Evolutionary conservation across 2,888 invertebrate genomes (phyloP).

Genomic region (Dicyrtomina minuta): DNA sequence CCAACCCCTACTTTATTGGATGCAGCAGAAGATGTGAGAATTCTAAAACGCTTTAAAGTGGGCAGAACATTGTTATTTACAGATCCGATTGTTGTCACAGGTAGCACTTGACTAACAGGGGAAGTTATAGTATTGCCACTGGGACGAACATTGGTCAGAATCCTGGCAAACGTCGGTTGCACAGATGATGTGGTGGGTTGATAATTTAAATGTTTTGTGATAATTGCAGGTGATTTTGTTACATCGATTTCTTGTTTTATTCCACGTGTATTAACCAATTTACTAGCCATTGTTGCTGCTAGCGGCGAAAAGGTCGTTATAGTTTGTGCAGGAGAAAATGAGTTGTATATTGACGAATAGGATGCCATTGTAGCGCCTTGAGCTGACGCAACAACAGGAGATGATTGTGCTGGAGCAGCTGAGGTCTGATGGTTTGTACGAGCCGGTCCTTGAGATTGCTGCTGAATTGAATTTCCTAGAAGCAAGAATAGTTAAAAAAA

Average conservation of each 20-base stretch:
- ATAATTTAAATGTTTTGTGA: not conserved
- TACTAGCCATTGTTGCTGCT: conserved; percentile 23
- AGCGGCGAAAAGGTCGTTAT: conserved; percentile 1
- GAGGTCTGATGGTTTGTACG: no score
- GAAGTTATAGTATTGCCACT: not conserved
- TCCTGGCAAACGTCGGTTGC: no score
- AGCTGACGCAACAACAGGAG: no score
- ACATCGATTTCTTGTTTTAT: not conserved
- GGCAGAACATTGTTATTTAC: not conserved
- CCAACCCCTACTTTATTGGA: not conserved
- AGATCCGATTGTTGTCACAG: no score
- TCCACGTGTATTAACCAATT: conserved; percentile 24
- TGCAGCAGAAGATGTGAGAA: not conserved
- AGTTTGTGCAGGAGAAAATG: conserved; percentile 12
- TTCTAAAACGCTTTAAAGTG: conserved; percentile 13
- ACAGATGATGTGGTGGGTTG: no score
- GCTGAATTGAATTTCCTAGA: conserved; percentile 1
- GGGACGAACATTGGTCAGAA: no score
- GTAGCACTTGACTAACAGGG: no score
- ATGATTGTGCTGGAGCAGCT: no score
- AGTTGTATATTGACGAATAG: conserved; percentile 8
- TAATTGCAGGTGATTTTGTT: not conserved
- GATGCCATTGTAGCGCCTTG: not conserved
- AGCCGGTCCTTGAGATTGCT: no score
- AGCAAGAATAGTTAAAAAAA: no score